phyloP scores from a whole-genome alignment of 2,113 vertebrate species.

The Varanus salvator region DNA sequence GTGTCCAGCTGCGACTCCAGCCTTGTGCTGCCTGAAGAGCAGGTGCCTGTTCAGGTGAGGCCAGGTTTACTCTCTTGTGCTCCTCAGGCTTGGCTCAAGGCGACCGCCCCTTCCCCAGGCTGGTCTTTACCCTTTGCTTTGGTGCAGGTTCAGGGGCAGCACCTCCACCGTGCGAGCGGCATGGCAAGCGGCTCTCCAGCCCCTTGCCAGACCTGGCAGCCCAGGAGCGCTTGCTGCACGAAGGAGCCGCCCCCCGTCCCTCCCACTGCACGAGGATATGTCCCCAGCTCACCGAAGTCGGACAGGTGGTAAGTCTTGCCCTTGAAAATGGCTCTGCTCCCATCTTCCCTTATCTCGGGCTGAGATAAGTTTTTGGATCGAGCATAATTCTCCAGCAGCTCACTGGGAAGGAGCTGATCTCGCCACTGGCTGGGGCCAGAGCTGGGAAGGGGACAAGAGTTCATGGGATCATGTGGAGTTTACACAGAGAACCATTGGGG shows the following conservation, averaged over 20 bases:
- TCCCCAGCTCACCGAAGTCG: slow-evolving; percentile 63
- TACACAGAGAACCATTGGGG: not conserved
- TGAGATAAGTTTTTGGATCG: slow-evolving; percentile 47
- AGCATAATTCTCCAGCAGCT: slow-evolving; percentile 55
- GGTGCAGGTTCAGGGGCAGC: too few species aligned
- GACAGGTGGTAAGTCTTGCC: slow-evolving; percentile 53
- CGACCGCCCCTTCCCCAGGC: too few species aligned
- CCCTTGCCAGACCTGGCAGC: not conserved
- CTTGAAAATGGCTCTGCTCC: slow-evolving; percentile 43
- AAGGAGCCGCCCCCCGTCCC: too few species aligned
- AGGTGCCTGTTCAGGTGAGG: too few species aligned
- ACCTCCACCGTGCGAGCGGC: not conserved
- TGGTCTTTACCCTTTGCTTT: too few species aligned
- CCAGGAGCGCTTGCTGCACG: too few species aligned
- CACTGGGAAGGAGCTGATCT: slow-evolving; percentile 72
- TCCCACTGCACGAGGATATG: not conserved
- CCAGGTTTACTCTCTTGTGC: too few species aligned
- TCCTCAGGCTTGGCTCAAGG: too few species aligned
- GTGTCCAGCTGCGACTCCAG: too few species aligned
- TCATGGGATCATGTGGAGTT: slow-evolving; percentile 46
- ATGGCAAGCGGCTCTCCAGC: fast-evolving
- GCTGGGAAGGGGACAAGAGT: slow-evolving; percentile 65
- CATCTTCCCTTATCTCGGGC: slow-evolving; percentile 51
- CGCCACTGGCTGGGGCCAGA: slow-evolving; percentile 66
- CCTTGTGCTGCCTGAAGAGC: too few species aligned